Evolutionary conservation across 2,888 invertebrate species (phyloP).

Genomic region (Ommatoiulus sabulosus): DNA sequence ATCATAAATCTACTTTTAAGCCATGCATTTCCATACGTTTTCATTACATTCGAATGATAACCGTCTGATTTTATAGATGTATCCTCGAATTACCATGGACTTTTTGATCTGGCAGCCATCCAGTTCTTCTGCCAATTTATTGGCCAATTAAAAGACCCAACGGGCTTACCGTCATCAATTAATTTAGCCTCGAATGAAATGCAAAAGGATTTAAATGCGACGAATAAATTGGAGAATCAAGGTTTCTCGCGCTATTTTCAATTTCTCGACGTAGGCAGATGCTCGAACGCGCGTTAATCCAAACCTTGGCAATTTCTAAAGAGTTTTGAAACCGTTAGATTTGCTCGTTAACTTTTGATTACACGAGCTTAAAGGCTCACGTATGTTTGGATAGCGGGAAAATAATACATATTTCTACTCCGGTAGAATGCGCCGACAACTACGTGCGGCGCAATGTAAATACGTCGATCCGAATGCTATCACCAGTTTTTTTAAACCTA

Average conservation of each 20-base stretch:
- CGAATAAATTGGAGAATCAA: background rate
- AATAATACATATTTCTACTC: constrained; percentile 34
- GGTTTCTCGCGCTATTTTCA: constrained; percentile 1
- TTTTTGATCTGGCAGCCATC: background rate
- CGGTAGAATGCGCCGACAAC: background rate
- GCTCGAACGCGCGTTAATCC: background rate
- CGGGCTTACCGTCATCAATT: background rate
- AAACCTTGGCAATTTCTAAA: constrained; percentile 14
- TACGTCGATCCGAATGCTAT: background rate
- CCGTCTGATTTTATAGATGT: background rate
- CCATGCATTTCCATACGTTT: background rate
- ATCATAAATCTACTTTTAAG: background rate
- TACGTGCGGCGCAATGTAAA: background rate
- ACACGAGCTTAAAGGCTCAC: background rate
- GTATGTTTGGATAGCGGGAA: background rate
- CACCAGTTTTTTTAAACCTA: too few relatives aligned
- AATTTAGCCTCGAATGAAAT: background rate
- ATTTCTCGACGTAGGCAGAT: background rate
- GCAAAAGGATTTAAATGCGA: constrained; percentile 15
- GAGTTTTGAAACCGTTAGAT: constrained; percentile 27
- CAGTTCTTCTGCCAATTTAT: background rate
- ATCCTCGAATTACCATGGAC: background rate
- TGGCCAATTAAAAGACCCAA: constrained; percentile 21
- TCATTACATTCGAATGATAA: background rate
- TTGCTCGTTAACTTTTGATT: constrained; percentile 28